Evolutionary conservation across 2,797 vertebrate species (phyloP).

Genomic region (Notamacropus eugenii): DNA sequence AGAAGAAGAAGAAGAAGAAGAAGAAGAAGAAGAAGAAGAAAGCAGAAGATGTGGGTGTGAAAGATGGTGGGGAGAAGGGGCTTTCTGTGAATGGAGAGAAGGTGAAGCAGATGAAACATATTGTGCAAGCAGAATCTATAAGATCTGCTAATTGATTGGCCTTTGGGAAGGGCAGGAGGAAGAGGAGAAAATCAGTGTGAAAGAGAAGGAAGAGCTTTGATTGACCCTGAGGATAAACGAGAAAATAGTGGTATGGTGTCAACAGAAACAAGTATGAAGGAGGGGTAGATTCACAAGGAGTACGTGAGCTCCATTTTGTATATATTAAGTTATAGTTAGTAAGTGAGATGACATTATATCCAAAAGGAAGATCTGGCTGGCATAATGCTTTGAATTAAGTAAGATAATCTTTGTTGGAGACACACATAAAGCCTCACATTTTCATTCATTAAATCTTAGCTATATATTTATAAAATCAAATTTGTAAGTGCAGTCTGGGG

Average conservation of each 20-base stretch:
- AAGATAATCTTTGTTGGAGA: background rate
- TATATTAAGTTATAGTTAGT: background rate
- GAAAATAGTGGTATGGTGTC: background rate
- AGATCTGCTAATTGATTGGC: background rate
- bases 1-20: too few species aligned
- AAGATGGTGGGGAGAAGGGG: background rate
- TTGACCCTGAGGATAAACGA: background rate
- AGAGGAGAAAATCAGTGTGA: background rate
- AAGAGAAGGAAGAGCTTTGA: background rate
- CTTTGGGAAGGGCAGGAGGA: background rate
- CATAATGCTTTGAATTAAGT: background rate
- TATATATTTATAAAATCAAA: background rate
- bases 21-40: background rate
- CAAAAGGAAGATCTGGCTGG: background rate
- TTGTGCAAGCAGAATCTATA: background rate
- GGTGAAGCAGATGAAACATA: background rate
- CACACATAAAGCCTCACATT: background rate
- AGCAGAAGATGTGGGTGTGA: background rate
- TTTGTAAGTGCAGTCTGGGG: background rate
- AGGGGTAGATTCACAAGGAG: background rate
- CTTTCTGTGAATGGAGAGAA: background rate
- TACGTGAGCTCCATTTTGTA: background rate
- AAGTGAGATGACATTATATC: background rate
- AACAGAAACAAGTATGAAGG: background rate
- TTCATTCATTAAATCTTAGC: background rate